phyloP scores from a whole-genome alignment of 64 coral and sea anemone species.

The Astreopora myriophthalma region DNA sequence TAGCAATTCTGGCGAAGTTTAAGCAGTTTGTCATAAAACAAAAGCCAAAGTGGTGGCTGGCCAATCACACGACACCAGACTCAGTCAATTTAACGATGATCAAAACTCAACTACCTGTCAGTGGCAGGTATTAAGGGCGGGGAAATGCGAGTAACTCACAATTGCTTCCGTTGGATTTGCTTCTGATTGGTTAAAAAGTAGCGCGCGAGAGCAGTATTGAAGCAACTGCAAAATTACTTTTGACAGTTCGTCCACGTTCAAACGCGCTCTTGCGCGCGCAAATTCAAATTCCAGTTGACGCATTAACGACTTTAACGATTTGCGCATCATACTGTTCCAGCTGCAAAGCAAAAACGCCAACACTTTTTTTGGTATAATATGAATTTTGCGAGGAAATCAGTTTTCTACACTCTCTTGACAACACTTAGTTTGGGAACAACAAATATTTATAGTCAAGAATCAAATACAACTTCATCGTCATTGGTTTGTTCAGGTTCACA shows the following conservation, averaged over 20 bases:
- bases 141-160: too few relatives aligned
- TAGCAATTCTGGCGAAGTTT: too few relatives aligned
- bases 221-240: too few relatives aligned
- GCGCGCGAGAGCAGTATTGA: too few relatives aligned
- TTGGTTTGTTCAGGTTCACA: not conserved
- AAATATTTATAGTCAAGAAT: not conserved
- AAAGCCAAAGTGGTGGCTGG: too few relatives aligned
- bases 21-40: too few relatives aligned
- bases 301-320: not conserved
- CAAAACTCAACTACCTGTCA: too few relatives aligned
- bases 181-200: too few relatives aligned
- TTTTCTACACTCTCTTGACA: not conserved
- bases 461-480: not conserved
- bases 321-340: not conserved
- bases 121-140: too few relatives aligned
- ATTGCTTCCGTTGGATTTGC: too few relatives aligned
- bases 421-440: not conserved
- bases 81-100: too few relatives aligned
- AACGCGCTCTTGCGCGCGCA: slow-evolving; percentile 1
- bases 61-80: too few relatives aligned
- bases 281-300: slow-evolving; percentile 27
- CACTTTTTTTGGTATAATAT: not conserved
- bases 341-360: not conserved
- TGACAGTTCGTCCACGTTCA: not conserved
- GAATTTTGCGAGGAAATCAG: not conserved